Conservation (phyloP, 2,113 vertebrate species). For the Psettodes erumei region DNA sequence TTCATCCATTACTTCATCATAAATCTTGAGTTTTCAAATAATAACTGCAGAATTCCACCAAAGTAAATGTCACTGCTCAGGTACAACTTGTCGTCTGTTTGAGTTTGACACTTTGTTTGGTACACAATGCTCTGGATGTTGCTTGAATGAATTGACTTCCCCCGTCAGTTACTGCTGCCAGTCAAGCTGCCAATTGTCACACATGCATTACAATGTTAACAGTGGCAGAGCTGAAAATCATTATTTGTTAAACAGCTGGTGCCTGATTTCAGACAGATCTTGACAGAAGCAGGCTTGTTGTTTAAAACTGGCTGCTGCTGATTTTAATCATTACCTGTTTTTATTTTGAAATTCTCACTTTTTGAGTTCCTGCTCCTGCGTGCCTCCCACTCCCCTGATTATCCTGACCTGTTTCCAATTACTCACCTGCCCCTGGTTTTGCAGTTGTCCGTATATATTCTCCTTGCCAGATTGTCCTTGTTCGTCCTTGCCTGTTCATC, state of each 20-base stretch:
- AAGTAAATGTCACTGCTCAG: constrained; percentile 17
- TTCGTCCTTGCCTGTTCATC: too few relatives aligned
- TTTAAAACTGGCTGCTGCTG: too few relatives aligned
- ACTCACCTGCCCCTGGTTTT: background rate
- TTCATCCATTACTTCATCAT: constrained; percentile 25
- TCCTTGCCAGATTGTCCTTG: background rate
- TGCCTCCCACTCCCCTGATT: background rate
- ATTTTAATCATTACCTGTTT: background rate
- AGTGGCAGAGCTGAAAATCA: too few relatives aligned
- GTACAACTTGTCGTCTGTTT: constrained; percentile 16
- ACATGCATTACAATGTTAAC: background rate
- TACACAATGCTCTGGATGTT: background rate
- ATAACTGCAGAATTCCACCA: constrained; percentile 20
- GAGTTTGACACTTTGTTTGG: constrained; percentile 25
- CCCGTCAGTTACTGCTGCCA: background rate
- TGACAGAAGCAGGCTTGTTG: background rate
- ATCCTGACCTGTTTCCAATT: background rate
- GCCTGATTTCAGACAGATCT: background rate
- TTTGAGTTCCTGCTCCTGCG: background rate
- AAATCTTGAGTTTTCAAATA: constrained; percentile 26
- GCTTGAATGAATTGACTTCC: background rate
- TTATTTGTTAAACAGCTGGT: background rate
- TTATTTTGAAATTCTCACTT: background rate
- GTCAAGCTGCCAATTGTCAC: background rate
- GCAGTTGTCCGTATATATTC: too few relatives aligned